Evolutionary conservation across 2,888 invertebrate species (phyloP).

Genomic region (Eueremaeus valkanovi): DNA sequence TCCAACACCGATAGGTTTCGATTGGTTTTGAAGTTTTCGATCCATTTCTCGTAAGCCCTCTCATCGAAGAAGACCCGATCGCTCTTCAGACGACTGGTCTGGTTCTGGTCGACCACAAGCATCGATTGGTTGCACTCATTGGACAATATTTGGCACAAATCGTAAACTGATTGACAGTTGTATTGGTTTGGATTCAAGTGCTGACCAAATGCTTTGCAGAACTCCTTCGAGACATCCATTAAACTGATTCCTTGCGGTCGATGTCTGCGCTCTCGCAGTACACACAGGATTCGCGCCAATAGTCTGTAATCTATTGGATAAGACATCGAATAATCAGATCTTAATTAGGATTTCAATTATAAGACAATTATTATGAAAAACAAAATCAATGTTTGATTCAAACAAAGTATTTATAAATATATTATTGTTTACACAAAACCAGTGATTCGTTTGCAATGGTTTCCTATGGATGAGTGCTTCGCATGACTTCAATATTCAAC

Average conservation of each 20-base stretch:
- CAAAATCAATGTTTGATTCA: not conserved
- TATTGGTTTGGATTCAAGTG: not conserved
- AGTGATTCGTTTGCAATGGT: too few species aligned
- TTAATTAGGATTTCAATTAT: too few species aligned
- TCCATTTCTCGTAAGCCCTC: not conserved
- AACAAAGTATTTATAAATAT: conserved; percentile 3
- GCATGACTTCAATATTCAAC: too few species aligned
- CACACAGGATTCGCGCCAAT: too few species aligned
- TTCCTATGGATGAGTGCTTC: too few species aligned
- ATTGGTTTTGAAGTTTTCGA: not conserved
- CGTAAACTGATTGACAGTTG: not conserved
- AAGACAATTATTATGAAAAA: too few species aligned
- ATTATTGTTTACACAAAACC: too few species aligned
- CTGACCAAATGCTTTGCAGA: not conserved
- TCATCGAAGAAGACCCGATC: not conserved
- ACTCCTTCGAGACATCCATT: not conserved
- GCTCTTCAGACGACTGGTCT: not conserved
- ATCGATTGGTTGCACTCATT: not conserved
- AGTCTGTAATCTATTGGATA: too few species aligned
- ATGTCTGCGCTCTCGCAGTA: not conserved
- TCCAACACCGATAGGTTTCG: not conserved
- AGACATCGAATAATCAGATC: too few species aligned
- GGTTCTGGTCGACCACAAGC: not conserved
- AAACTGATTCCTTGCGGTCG: not conserved
- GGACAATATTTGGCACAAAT: not conserved